phyloP scores from a whole-genome alignment of 2,113 vertebrate genomes.

The Dendrocopos noguchii region DNA sequence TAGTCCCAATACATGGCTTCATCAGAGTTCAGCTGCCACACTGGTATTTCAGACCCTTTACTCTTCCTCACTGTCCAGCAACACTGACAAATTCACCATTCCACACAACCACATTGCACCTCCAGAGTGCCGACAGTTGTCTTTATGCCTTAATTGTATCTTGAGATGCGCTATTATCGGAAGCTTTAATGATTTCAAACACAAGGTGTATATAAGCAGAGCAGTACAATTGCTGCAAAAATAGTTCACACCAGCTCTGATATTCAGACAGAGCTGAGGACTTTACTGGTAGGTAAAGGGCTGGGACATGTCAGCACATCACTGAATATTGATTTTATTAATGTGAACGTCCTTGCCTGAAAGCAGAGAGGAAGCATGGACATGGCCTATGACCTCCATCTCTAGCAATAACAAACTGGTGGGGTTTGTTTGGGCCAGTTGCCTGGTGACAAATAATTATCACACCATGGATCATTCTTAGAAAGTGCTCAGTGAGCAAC shows the following conservation, averaged over 20 bases:
- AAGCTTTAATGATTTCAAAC: not conserved
- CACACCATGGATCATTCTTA: not conserved
- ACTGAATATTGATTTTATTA: not conserved
- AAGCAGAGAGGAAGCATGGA: not conserved
- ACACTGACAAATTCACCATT: not conserved
- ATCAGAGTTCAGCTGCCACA: not conserved
- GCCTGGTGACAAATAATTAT: not conserved
- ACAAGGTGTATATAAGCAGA: not conserved
- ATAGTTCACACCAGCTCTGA: not conserved
- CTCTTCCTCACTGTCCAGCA: not conserved
- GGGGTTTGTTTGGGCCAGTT: not conserved
- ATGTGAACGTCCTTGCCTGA: not conserved
- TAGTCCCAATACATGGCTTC: not conserved
- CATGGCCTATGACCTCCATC: not conserved
- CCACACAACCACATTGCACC: not conserved
- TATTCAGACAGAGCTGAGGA: not conserved
- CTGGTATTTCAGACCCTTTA: not conserved
- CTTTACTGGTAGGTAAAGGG: not conserved
- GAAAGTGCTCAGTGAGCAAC: not conserved
- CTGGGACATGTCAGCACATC: not conserved
- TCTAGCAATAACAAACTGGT: not conserved
- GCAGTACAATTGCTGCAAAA: not conserved
- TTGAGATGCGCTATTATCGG: constrained; percentile 34
- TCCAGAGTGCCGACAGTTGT: not conserved
- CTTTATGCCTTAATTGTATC: constrained; percentile 52